Conservation (phyloP, 2,888 invertebrate genomes). For the Scaptomyza caliginosa region DNA sequence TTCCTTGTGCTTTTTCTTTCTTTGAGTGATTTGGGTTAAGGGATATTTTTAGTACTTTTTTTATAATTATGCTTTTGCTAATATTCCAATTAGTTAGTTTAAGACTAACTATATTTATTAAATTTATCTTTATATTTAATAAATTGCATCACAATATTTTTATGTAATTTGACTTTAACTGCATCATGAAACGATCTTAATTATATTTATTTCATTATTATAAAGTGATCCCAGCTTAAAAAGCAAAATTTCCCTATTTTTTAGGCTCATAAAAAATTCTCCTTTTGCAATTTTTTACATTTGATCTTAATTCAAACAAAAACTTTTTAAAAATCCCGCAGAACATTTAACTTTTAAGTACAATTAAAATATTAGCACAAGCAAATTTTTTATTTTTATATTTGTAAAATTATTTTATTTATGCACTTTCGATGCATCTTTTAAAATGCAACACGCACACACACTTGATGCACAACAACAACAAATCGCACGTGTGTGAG, state of each 20-base stretch:
- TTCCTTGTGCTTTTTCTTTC: not conserved
- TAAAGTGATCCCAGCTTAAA: not conserved
- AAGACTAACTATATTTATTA: too few species aligned
- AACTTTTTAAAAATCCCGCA: not conserved
- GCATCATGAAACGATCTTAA: too few species aligned
- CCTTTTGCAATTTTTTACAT: not conserved
- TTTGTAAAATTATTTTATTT: conserved; percentile 7
- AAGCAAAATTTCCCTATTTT: not conserved
- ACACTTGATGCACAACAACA: conserved; percentile 20
- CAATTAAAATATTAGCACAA: conserved; percentile 7
- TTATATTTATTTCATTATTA: too few species aligned
- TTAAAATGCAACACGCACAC: conserved; percentile 2
- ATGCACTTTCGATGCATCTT: conserved; percentile 32
- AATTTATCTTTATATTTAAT: not conserved
- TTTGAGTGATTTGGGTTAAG: not conserved
- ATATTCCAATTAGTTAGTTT: not conserved
- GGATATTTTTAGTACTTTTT: not conserved
- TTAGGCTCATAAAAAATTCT: not conserved
- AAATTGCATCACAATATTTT: not conserved
- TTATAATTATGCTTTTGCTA: not conserved
- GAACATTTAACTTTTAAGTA: not conserved
- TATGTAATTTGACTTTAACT: too few species aligned
- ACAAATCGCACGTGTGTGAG: conserved; percentile 23
- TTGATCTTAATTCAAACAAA: conserved; percentile 7
- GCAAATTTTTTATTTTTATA: not conserved